Evolutionary conservation across 2,113 vertebrate genomes (phyloP).

Genomic region (Chelonoidis abingdonii): DNA sequence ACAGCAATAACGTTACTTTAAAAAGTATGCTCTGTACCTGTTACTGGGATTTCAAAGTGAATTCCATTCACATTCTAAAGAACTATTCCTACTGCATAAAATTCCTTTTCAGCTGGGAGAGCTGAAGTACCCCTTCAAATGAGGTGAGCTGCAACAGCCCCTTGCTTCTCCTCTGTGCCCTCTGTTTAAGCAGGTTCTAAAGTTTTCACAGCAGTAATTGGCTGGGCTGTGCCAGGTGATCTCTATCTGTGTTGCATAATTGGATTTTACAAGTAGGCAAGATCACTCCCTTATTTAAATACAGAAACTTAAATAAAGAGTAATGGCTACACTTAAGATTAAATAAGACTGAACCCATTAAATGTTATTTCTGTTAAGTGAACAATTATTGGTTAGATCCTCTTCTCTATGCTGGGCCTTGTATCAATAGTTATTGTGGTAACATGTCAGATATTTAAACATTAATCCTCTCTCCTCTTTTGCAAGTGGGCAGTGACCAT

Average conservation of each 20-base stretch:
- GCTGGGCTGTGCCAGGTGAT: neutral
- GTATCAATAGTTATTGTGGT: neutral
- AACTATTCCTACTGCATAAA: accelerated
- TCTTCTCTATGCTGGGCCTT: neutral
- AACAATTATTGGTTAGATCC: neutral
- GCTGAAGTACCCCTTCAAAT: neutral
- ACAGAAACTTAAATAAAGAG: neutral
- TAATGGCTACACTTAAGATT: neutral
- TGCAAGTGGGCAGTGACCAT: neutral
- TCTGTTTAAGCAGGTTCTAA: neutral
- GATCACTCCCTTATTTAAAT: slow-evolving; percentile 20
- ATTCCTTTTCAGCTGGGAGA: neutral
- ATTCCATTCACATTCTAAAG: neutral
- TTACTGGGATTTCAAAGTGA: neutral
- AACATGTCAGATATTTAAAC: neutral
- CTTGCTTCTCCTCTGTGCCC: neutral
- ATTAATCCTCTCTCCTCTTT: neutral
- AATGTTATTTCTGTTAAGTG: slow-evolving; percentile 4
- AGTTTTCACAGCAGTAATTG: slow-evolving; percentile 1
- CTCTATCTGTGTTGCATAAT: neutral
- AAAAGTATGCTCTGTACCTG: neutral
- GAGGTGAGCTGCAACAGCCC: neutral
- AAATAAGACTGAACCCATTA: slow-evolving; percentile 2
- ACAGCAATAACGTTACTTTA: neutral
- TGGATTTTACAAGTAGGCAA: slow-evolving; percentile 10